A percentile compares a stretch with the other conserved stretches of the same genome.
Evolutionary conservation across 2,888 invertebrate species (phyloP).

Genomic region (Himalopsyche anomala): DNA sequence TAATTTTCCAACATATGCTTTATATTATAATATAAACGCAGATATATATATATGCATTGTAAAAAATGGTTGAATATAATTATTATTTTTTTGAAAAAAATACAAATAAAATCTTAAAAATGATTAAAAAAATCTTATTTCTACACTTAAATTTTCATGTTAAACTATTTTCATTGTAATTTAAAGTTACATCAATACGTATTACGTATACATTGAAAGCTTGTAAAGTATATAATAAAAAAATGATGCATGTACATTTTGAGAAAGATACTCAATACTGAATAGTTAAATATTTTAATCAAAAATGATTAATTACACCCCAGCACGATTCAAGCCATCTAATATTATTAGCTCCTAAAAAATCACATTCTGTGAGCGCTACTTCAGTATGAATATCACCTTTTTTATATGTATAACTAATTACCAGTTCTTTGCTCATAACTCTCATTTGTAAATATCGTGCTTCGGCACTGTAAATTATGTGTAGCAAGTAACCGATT

Average conservation of each 20-base stretch:
- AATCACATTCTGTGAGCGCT: background rate
- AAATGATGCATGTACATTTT: background rate
- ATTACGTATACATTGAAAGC: too few species aligned
- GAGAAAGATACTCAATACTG: background rate
- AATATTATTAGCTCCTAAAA: background rate
- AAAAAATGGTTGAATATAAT: too few species aligned
- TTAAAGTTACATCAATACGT: too few species aligned
- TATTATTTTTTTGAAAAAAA: too few species aligned
- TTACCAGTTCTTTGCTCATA: background rate
- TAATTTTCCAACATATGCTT: too few species aligned
- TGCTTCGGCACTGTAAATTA: background rate
- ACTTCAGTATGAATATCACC: background rate
- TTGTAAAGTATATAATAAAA: background rate
- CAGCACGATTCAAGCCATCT: background rate
- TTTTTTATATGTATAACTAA: background rate
- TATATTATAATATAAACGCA: too few species aligned
- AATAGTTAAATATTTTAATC: background rate
- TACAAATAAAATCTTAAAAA: too few species aligned
- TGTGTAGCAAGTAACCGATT: background rate
- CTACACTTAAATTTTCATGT: too few species aligned
- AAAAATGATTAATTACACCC: slow-evolving; percentile 36
- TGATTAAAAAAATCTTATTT: too few species aligned
- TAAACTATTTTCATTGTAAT: too few species aligned
- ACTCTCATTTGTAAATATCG: background rate
- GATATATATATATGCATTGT: too few species aligned